Percentiles rank a stretch among this genome's conserved stretches.
Conservation (phyloP, 2,888 invertebrate genomes). For the Temnothorax rugatulus region DNA sequence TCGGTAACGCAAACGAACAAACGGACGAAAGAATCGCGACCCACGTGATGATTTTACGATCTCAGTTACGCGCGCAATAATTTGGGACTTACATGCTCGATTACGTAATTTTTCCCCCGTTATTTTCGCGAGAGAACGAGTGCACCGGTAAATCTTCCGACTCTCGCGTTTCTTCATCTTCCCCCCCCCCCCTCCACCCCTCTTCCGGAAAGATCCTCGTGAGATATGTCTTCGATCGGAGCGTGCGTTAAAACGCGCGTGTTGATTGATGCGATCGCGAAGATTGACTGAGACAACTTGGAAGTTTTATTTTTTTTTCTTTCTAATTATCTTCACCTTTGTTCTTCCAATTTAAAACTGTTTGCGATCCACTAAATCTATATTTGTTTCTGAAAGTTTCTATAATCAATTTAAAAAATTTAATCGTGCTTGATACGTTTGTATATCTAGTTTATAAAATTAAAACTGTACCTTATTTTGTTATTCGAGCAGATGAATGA, state of each 20-base stretch:
- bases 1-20: slow-evolving; percentile 50
- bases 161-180: not conserved
- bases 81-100: not conserved
- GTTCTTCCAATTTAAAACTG: not conserved
- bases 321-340: not conserved
- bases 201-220: not conserved
- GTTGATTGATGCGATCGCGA: slow-evolving; percentile 39
- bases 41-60: slow-evolving; percentile 50
- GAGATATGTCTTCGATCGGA: slow-evolving; percentile 2
- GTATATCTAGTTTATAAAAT: not conserved
- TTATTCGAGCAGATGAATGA: not conserved
- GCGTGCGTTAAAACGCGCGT: slow-evolving; percentile 41
- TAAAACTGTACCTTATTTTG: not conserved
- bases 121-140: not conserved
- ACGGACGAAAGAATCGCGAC: slow-evolving; percentile 60
- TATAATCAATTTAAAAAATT: not conserved
- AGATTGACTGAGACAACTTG: not conserved
- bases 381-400: slow-evolving; percentile 5
- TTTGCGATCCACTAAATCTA: not conserved
- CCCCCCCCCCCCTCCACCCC: not conserved
- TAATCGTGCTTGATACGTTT: not conserved
- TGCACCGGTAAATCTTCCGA: slow-evolving; percentile 23
- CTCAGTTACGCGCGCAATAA: slow-evolving; percentile 17
- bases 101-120: not conserved
- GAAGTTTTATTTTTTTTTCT: not conserved